phyloP scores from a whole-genome alignment of 2,113 vertebrate genomes.

The Pachypanchax playfairii region DNA sequence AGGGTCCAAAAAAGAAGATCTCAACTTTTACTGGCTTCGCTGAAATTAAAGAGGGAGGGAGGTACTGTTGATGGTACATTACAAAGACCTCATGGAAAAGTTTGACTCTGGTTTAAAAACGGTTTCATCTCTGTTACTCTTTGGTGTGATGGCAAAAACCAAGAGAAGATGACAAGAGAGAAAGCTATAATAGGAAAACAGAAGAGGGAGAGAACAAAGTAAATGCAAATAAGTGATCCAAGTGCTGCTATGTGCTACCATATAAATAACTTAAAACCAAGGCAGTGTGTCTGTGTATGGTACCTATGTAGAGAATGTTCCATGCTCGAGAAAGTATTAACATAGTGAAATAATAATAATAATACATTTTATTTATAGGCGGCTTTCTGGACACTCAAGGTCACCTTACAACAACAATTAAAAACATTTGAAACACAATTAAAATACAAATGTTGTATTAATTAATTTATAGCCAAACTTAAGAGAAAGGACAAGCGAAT shows the following conservation, averaged over 20 bases:
- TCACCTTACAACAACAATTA: too few relatives aligned
- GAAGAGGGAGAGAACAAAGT: constrained; percentile 63
- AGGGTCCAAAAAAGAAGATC: constrained; percentile 8
- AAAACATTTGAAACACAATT: too few relatives aligned
- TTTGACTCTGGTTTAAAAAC: constrained; percentile 18
- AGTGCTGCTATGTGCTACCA: constrained; percentile 51
- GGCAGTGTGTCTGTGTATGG: constrained; percentile 21
- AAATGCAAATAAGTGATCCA: constrained; percentile 72
- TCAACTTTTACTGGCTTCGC: constrained; percentile 1
- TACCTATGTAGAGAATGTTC: constrained; percentile 10
- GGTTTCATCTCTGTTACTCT: constrained; percentile 36
- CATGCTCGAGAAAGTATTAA: constrained; percentile 43
- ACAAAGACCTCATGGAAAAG: constrained; percentile 31
- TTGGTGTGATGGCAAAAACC: constrained; percentile 32
- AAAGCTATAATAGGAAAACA: background rate
- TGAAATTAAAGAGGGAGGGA: background rate
- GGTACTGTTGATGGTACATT: background rate
- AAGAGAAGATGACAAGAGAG: constrained; percentile 22
- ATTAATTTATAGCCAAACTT: constrained; percentile 69
- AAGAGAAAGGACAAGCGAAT: constrained; percentile 52
- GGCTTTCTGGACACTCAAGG: too few relatives aligned
- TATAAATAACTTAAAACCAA: constrained; percentile 73
- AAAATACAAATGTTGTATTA: constrained; percentile 57
- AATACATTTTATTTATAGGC: too few relatives aligned
- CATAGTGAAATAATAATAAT: too few relatives aligned